Percentiles rank a stretch among this genome's conserved stretches.
Evolutionary conservation across 2,113 vertebrate species (phyloP).

Genomic region (Anhinga anhinga): DNA sequence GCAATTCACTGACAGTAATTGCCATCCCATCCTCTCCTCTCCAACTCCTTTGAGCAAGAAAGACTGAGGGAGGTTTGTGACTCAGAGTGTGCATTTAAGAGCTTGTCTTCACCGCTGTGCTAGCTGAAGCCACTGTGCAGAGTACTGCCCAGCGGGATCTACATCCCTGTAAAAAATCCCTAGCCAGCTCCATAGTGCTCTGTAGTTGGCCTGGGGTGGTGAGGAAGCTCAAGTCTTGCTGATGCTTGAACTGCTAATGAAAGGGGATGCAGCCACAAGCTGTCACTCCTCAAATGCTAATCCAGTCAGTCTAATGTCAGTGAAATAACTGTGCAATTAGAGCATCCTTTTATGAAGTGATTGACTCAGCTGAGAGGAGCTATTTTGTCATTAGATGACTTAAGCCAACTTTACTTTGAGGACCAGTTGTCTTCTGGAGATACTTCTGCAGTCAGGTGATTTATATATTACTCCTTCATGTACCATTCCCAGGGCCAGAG

Average conservation of each 20-base stretch:
- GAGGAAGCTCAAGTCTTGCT: background rate
- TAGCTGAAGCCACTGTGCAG: background rate
- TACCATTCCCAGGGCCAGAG: background rate
- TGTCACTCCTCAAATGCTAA: background rate
- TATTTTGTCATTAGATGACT: background rate
- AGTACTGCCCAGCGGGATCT: rapidly evolving
- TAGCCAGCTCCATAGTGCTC: background rate
- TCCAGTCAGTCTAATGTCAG: background rate
- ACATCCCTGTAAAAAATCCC: background rate
- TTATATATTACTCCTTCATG: background rate
- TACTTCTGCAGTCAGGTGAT: background rate
- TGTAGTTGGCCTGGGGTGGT: background rate
- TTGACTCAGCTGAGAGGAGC: background rate
- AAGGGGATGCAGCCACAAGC: background rate
- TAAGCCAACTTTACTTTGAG: background rate
- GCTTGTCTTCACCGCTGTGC: background rate
- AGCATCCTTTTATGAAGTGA: background rate
- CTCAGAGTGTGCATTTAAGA: background rate
- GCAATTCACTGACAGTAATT: background rate
- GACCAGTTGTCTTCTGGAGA: background rate
- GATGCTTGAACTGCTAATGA: background rate
- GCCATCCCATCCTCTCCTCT: background rate
- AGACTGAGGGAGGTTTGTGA: background rate
- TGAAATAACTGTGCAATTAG: background rate
- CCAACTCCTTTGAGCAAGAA: background rate